Conservation (phyloP, 2,888 invertebrate genomes). For the Xestia c-nigrum region DNA sequence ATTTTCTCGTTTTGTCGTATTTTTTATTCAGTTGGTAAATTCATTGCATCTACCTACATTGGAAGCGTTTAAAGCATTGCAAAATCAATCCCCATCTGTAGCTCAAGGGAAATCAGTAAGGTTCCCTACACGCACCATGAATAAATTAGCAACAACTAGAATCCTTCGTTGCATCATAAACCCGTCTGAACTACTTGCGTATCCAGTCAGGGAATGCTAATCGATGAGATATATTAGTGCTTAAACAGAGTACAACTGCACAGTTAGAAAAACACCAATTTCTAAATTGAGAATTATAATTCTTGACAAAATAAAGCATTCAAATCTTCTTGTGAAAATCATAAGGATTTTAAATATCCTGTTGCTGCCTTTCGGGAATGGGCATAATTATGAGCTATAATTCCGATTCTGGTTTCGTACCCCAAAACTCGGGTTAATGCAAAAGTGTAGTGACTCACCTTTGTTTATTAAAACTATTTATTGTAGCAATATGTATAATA, state of each 20-base stretch:
- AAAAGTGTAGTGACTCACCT: neutral
- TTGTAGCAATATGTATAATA: no score
- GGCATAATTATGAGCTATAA: neutral
- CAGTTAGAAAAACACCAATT: neutral
- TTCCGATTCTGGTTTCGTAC: neutral
- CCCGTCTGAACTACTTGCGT: neutral
- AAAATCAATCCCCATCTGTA: neutral
- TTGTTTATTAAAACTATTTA: neutral
- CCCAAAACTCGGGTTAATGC: neutral
- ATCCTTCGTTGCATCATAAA: conserved; percentile 40
- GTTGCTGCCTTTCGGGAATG: neutral
- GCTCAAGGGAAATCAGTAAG: conserved; percentile 48
- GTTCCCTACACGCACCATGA: conserved; percentile 14
- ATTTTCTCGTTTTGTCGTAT: neutral
- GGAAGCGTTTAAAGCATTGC: neutral
- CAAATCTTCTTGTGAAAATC: neutral
- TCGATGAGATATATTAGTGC: conserved; percentile 5
- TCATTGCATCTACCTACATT: neutral
- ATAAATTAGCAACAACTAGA: conserved; percentile 45
- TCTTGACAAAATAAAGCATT: neutral
- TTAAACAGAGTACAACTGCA: conserved; percentile 24
- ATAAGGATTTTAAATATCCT: neutral
- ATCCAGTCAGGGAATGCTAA: conserved; percentile 23
- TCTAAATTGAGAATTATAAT: neutral
- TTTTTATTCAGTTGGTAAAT: neutral